phyloP scores from a whole-genome alignment of 2,888 invertebrate species.

The Poecilus cupreus region DNA sequence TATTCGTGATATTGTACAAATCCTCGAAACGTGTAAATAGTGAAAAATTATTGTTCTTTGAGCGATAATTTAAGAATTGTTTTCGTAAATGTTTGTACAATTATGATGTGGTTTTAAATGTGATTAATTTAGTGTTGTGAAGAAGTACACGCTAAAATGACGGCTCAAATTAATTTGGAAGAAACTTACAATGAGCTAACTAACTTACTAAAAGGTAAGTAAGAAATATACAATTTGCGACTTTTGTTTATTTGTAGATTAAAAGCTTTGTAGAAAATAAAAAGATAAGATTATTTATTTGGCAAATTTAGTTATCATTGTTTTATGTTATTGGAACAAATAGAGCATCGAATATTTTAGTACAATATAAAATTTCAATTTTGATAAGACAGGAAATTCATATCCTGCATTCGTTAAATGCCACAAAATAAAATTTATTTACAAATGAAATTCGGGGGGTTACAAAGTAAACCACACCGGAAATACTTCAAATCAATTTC shows the following conservation, averaged over 20 bases:
- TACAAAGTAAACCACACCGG: no score
- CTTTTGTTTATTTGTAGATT: no score
- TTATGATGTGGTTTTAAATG: conserved; percentile 11
- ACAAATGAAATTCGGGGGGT: background rate
- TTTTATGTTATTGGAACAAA: background rate
- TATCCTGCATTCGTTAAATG: conserved; percentile 31
- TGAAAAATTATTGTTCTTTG: background rate
- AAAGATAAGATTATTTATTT: conserved; percentile 7
- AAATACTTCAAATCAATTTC: no score
- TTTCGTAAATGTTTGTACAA: background rate
- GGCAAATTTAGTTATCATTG: background rate
- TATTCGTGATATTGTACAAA: background rate
- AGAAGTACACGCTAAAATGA: conserved; percentile 17
- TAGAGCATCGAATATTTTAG: background rate
- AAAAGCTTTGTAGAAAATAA: background rate
- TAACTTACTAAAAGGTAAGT: conserved; percentile 54
- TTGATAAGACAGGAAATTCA: conserved; percentile 38
- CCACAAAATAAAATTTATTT: background rate
- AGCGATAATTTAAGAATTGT: background rate
- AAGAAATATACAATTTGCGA: background rate
- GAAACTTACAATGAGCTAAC: conserved; percentile 39
- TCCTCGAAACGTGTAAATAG: background rate
- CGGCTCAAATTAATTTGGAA: conserved; percentile 36
- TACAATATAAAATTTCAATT: background rate
- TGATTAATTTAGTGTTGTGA: background rate